A percentile compares a stretch with the other conserved stretches of the same genome.
phyloP scores from a whole-genome alignment of 2,888 invertebrate species.

The Penaeus monodon region DNA sequence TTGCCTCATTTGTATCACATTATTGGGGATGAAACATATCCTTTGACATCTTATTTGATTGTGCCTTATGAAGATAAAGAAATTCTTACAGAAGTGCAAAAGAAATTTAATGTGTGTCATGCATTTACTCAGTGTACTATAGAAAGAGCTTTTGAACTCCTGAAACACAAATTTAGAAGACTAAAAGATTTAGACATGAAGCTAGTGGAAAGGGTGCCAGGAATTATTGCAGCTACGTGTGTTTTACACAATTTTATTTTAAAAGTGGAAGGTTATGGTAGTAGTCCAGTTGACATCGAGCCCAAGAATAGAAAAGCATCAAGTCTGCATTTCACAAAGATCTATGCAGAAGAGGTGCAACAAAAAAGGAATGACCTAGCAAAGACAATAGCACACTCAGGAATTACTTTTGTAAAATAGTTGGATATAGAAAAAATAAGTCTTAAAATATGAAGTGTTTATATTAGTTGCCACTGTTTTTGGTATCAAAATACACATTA shows the following conservation, averaged over 20 bases:
- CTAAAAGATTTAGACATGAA: not conserved
- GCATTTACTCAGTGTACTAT: slow-evolving; percentile 10
- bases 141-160: slow-evolving; percentile 52
- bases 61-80: slow-evolving; percentile 60
- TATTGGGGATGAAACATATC: slow-evolving; percentile 57
- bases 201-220: not conserved
- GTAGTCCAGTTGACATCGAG: too few relatives aligned
- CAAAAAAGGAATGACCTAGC: too few relatives aligned
- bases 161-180: slow-evolving; percentile 58
- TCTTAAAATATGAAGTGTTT: too few relatives aligned
- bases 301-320: too few relatives aligned
- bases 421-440: too few relatives aligned
- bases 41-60: slow-evolving; percentile 43
- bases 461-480: too few relatives aligned
- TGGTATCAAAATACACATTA: too few relatives aligned
- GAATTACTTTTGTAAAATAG: too few relatives aligned
- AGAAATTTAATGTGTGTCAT: slow-evolving; percentile 38
- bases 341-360: too few relatives aligned
- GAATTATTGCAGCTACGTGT: not conserved
- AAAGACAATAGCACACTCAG: too few relatives aligned
- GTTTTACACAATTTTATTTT: slow-evolving; percentile 11
- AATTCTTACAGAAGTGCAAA: slow-evolving; percentile 30
- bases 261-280: not conserved
- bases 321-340: too few relatives aligned
- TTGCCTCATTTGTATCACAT: slow-evolving; percentile 42